Base-by-base conservation (phyloP, 1,140 invertebrate species). In the Teleogryllus occipitalis region DNA sequence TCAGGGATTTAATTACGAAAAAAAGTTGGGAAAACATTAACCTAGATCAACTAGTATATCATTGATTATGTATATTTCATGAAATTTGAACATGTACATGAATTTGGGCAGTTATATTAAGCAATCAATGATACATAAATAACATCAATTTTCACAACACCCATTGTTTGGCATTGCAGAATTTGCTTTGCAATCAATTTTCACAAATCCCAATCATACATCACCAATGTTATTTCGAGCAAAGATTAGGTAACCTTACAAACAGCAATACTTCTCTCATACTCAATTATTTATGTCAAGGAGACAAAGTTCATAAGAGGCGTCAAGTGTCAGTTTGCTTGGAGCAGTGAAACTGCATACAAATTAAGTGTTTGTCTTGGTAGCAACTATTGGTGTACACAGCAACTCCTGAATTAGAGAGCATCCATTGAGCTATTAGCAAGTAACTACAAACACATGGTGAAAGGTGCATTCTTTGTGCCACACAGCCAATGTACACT, bases 41-140 rank as follows among this genome's bases (percentile, higher is more conserved):
- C 54, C 54, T 65, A 65, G 10, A 65, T 65, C 54, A 65, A 65
- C 54, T 65, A 39, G 27, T 39, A 65, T 65, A 65, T 65, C 54
- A 65, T 65, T 65, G 54, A 65, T 65, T 65, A 65, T 65, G 54
- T 65, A 65, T 65, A 65, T 65, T 65, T 65, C 54, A 65, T 65
- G 54, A 65, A 65, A 65, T 10, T 65, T 65, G 54, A 65, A 65
- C 54, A 65, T 65, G 10, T 65, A 65, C 54, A 65, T 65, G 54
- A 65, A 65, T 65, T 65, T 65, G 54, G 54, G 10, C 54, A 65
- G 54, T 65, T 65, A 65, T 65, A 65, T 65, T 65, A 65, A 65
- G 54, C 54, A 65, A 65, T 65, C 54, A 65, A 65, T 65, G 54
- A 65, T 65, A 65, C 54, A 65, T 65, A 65, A 65, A 65, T 65